These are phyloP conservation scores for Knipowitschia caucasica DNA, from an alignment of 2,797 vertebrate genomes.

Conservation along the genomic window DNA sequence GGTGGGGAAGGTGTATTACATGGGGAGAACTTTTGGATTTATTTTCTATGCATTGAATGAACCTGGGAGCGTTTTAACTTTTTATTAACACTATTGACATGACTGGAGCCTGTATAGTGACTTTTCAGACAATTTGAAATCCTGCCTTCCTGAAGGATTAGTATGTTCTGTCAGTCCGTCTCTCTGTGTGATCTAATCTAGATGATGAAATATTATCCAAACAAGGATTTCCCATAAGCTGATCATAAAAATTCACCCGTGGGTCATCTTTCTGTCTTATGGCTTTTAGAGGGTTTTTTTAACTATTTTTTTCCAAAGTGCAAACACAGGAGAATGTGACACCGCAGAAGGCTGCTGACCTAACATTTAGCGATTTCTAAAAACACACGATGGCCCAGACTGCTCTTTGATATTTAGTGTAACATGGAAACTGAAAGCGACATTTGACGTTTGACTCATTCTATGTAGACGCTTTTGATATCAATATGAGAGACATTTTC, in stretches of 20 bases:
- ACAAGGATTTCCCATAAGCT: constrained; percentile 58
- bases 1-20: too few species aligned
- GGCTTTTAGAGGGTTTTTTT: constrained; percentile 8
- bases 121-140: constrained; percentile 10
- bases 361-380: neutral
- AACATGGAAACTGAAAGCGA: neutral
- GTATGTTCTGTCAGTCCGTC: constrained; percentile 19
- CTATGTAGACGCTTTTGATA: too few species aligned
- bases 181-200: constrained; percentile 51
- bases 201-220: constrained; percentile 64
- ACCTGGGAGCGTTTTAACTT: too few species aligned
- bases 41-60: too few species aligned
- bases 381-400: constrained; percentile 12
- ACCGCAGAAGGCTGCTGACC: constrained; percentile 22
- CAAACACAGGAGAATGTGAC: constrained; percentile 37
- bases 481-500: too few species aligned
- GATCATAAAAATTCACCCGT: constrained; percentile 49
- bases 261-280: constrained; percentile 39
- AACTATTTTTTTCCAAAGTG: constrained; percentile 22
- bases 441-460: neutral
- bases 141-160: constrained; percentile 33
- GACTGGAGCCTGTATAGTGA: neutral
- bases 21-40: too few species aligned
- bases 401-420: neutral
- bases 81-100: too few species aligned